Percentiles rank a stretch among this genome's conserved stretches.
phyloP scores from a whole-genome alignment of 1,140 invertebrate species.

The Maniola jurtina region DNA sequence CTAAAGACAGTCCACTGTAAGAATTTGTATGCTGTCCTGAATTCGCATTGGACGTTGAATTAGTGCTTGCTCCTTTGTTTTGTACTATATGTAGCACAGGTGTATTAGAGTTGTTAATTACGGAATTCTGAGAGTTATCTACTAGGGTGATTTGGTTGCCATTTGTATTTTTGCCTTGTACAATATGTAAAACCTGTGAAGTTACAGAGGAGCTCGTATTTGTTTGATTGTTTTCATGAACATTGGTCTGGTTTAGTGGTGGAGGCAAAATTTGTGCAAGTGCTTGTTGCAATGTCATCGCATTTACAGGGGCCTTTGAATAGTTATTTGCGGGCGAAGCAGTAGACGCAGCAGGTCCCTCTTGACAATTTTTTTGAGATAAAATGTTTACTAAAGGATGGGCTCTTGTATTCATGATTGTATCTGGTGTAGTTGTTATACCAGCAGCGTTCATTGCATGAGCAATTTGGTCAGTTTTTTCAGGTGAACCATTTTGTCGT shows the following conservation, averaged over 20 bases:
- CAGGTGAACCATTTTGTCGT: constrained; percentile 47
- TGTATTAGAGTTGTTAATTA: constrained; percentile 61
- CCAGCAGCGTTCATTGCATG: constrained; percentile 70
- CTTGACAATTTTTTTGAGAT: constrained; percentile 56
- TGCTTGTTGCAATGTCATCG: constrained; percentile 73
- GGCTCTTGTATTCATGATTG: constrained; percentile 44
- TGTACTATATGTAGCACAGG: constrained; percentile 76
- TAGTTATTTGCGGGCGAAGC: constrained; percentile 52
- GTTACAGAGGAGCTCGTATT: constrained; percentile 41
- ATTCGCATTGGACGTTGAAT: constrained; percentile 42
- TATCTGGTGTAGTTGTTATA: constrained; percentile 54
- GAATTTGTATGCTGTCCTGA: constrained; percentile 50
- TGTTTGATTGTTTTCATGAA: constrained; percentile 51
- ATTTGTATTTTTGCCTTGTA: constrained; percentile 70
- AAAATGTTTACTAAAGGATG: constrained; percentile 60
- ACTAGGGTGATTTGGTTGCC: constrained; percentile 67
- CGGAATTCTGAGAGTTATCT: constrained; percentile 66
- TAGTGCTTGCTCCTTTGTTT: constrained; percentile 52
- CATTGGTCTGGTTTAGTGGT: constrained; percentile 65
- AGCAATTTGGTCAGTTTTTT: constrained; percentile 70
- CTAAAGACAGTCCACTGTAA: constrained; percentile 68
- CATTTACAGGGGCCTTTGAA: constrained; percentile 62
- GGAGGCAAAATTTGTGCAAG: constrained; percentile 74
- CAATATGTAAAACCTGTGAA: constrained; percentile 75
- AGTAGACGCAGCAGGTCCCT: constrained; percentile 23